Conservation (phyloP, 2,113 vertebrate genomes). For the Astur gentilis region DNA sequence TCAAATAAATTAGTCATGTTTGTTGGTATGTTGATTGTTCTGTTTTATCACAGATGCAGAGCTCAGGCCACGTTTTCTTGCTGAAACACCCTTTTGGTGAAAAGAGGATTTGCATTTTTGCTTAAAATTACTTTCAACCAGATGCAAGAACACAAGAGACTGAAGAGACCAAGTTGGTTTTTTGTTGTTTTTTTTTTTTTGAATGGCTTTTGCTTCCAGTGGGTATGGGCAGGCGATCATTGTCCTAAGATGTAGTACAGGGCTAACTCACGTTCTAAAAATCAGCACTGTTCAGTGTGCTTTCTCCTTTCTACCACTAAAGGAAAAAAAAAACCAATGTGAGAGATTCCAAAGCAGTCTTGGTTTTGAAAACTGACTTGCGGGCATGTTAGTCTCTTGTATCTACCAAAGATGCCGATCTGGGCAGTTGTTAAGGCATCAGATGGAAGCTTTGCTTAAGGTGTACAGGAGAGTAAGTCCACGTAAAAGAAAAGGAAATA, state of each 20-base stretch:
- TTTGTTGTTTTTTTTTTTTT: not conserved
- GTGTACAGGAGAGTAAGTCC: not conserved
- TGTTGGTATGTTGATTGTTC: not conserved
- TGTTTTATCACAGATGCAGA: not conserved
- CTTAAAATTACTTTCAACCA: not conserved
- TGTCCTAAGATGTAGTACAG: not conserved
- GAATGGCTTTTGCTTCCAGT: not conserved
- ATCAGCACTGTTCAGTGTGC: not conserved
- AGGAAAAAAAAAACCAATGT: not conserved
- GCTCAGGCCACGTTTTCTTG: not conserved
- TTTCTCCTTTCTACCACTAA: not conserved
- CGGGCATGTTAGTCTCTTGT: not conserved
- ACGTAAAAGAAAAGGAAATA: not conserved
- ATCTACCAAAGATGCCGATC: not conserved
- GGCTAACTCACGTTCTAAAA: fast-evolving
- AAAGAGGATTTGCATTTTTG: not conserved
- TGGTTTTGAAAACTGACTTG: not conserved
- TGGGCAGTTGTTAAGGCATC: not conserved
- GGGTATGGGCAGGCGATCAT: not conserved
- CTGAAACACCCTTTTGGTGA: not conserved
- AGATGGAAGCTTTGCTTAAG: not conserved
- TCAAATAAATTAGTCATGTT: too few species aligned
- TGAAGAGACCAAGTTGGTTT: not conserved
- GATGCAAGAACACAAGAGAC: not conserved
- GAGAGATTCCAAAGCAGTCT: not conserved